Conservation (phyloP, 2,888 invertebrate species). For the Dendrolimus pini region DNA sequence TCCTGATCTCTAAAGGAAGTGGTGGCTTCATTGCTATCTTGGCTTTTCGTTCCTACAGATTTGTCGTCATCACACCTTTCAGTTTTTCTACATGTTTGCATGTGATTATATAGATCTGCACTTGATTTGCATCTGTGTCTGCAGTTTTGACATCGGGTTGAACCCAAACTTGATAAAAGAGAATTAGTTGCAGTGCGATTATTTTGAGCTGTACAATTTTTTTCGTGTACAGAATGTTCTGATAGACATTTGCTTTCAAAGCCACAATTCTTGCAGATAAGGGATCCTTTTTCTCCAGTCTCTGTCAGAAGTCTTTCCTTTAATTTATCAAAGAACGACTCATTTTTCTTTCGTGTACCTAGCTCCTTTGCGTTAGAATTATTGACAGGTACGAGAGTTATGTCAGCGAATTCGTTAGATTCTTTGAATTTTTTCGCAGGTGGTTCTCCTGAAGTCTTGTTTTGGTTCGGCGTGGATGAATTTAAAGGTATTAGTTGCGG, state of each 20-base stretch:
- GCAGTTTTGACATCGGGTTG: conserved; percentile 90
- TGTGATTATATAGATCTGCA: conserved; percentile 84
- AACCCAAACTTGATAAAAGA: conserved; percentile 73
- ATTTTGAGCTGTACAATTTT: conserved; percentile 75
- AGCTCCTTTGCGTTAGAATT: conserved; percentile 39
- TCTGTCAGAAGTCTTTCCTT: conserved; percentile 84
- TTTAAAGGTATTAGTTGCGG: conserved; percentile 86
- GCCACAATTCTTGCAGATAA: conserved; percentile 83
- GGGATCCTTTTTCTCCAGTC: conserved; percentile 79
- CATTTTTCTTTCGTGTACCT: conserved; percentile 77
- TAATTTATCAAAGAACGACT: conserved; percentile 88
- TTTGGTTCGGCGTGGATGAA: conserved; percentile 60
- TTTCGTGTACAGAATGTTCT: conserved; percentile 87
- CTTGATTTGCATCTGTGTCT: conserved; percentile 91
- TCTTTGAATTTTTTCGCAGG: conserved; percentile 62
- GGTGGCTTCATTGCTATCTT: conserved; percentile 42
- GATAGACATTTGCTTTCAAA: conserved; percentile 88
- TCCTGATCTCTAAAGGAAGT: conserved; percentile 41
- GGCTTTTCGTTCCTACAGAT: conserved; percentile 40
- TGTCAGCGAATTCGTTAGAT: conserved; percentile 23
- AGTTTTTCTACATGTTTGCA: conserved; percentile 81
- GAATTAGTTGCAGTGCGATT: conserved; percentile 54
- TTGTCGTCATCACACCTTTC: conserved; percentile 43
- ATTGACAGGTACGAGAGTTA: conserved; percentile 42
- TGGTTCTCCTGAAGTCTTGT: conserved; percentile 54